Evolutionary conservation across 2,888 invertebrate species (phyloP), one percentile per base, ranked within the genome.

Genomic region (Sympetrum striolatum): DNA sequence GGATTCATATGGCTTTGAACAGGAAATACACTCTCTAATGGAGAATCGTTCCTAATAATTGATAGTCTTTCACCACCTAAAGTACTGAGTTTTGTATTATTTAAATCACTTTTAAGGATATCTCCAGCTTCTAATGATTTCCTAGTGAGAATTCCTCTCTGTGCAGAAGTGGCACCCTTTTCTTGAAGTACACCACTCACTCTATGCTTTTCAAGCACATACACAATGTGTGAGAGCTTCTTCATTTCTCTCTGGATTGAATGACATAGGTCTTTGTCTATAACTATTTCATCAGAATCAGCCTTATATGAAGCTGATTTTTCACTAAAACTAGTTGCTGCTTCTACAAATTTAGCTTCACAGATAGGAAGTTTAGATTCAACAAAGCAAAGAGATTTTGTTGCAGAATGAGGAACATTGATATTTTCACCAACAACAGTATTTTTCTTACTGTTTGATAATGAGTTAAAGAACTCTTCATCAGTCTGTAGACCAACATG

Each of bases 141-240:
- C 31, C 15, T 31, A 10, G 25, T 18, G 31, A 14, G 73, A 73
- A 73, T 31, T 73, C 31, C 31, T 37, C 60, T n/a, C 64, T 86
- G 86, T 18, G n/a, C 37, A 37, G 86, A 37, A 60, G n/a, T 64
- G 18, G 37, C 35, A 37, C 37, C 35, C n/a, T 60, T 86, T 37
- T 86, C 86, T 60, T 53, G 31, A 86, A 60, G 22, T 60, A 86
- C 35, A 60, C 60, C 86, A 86, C 60, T 86, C 86, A 86, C 64
- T 86, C 58, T 86, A 60, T 86, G 86, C 58, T 60, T 86, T 6
- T 86, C 37, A 37, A 86, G 86, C 60, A 64, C n/a, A 37, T 39
- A 39, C 37, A 86, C 35, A 86, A 64, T 86, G 35, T 60, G 60
- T 37, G 86, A 10, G 0, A 86, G 86, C 39, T 86, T 86, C 22